These are phyloP conservation scores for Fratercula arctica DNA, from an alignment of 2,797 vertebrate species.

Conservation along the genomic window DNA sequence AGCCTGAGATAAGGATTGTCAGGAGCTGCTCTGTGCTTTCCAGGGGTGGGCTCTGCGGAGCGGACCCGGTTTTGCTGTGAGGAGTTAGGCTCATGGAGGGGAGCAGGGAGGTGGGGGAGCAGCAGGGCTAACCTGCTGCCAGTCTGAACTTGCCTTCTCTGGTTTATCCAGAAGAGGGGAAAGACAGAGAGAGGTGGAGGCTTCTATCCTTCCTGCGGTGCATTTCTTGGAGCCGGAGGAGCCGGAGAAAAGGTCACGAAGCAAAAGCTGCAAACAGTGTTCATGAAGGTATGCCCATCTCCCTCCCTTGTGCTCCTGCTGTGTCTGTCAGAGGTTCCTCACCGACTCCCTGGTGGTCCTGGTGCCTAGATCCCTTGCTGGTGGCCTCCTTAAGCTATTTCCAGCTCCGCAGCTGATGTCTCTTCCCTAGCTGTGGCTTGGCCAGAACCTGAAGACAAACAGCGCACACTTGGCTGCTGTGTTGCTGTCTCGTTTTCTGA, in stretches of 20 bases:
- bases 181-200: conserved; percentile 8
- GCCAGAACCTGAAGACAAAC: not conserved
- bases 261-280: not conserved
- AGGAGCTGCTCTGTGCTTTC: not conserved
- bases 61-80: fast-evolving
- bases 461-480: not conserved
- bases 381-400: not conserved
- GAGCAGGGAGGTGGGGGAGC: not conserved
- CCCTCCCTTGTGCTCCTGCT: not conserved
- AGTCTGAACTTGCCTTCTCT: not conserved
- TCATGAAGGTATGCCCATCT: conserved; percentile 29
- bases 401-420: not conserved
- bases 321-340: not conserved
- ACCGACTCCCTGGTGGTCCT: not conserved
- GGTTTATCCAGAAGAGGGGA: conserved; percentile 29
- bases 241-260: not conserved
- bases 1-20: not conserved
- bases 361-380: not conserved
- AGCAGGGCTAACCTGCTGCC: not conserved
- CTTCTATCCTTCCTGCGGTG: conserved; percentile 50
- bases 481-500: not conserved
- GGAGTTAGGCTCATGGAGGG: not conserved
- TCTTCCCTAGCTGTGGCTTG: not conserved
- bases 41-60: not conserved
- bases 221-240: conserved; percentile 50